Base-by-base conservation (phyloP, 2,113 vertebrate genomes). In the Siphamia tubifer region DNA sequence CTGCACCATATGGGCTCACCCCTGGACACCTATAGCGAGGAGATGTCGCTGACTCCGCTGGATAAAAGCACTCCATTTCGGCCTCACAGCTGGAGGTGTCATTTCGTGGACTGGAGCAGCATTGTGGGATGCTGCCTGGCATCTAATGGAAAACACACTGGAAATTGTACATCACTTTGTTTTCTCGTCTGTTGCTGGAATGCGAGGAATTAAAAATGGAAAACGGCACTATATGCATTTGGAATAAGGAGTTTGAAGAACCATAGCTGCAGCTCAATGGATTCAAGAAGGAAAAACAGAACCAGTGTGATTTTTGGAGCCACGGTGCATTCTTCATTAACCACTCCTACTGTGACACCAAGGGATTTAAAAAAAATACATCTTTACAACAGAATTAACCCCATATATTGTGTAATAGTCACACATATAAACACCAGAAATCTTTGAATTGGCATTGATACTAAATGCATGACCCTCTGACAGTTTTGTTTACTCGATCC, bases 61-160 rank as follows among this genome's bases (percentile, higher is more conserved):
- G 83, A 85, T 86, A 45, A 83, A 81, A 74, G 84, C 58, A 81
- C 63, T 83, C 51, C 8, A 35, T 56, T 61, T 83, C 79, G 75
- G 79, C 80, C 77, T 85, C 91, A 77, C 90, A 93, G 90, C 87
- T 91, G 93, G 92, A 91, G 86, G 87, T 89, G 87, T 86, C 87
- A 87, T 80, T 81, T 67, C 81, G 40, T 53, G 60, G 79, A 84
- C 77, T 77, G 78, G 76, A 68, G 65, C 69, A 42, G 75, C 62
- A 77, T 71, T 84, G 71, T 54, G 73, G 76, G 87, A 80, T 51
- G 64, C 65, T 49, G 61, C 47, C 36, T 64, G 74, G 74, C 72
- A 55, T 64, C 66, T 95, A 95, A 96, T 94, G 92, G 92, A 91
- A 93, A 94, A 95, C 94, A 96, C 91, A 93, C 94, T 94, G 92